Conservation (phyloP, 2,797 vertebrate species). For the Danio jaintianensis region DNA sequence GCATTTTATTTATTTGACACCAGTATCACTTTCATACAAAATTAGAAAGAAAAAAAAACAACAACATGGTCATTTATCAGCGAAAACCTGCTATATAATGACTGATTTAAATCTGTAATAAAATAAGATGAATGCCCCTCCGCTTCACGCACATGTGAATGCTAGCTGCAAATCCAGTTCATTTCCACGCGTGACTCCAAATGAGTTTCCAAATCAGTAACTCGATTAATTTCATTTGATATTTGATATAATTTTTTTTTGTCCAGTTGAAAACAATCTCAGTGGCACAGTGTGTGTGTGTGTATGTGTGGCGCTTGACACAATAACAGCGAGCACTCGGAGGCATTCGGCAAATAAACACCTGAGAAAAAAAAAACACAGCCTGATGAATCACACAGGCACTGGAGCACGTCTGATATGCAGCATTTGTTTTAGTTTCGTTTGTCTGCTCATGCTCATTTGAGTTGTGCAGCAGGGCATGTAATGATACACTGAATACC, state of each 20-base stretch:
- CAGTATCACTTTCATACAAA: too few species aligned
- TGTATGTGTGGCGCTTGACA: slow-evolving; percentile 16
- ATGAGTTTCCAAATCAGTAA: slow-evolving; percentile 52
- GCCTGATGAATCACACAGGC: slow-evolving; percentile 50
- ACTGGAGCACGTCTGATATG: slow-evolving; percentile 49
- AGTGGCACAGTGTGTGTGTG: slow-evolving; percentile 45
- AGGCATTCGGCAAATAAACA: slow-evolving; percentile 21
- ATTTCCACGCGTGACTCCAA: slow-evolving; percentile 42
- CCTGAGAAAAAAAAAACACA: slow-evolving; percentile 39
- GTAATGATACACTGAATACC: slow-evolving; percentile 63
- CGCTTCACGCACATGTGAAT: slow-evolving; percentile 5
- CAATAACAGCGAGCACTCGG: slow-evolving; percentile 36
- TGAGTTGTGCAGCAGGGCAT: slow-evolving; percentile 66
- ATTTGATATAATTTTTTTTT: slow-evolving; percentile 53
- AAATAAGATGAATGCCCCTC: background rate
- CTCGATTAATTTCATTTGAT: slow-evolving; percentile 58
- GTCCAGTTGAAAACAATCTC: slow-evolving; percentile 50
- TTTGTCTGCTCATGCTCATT: slow-evolving; percentile 70
- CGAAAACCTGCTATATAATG: background rate
- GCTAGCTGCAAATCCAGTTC: slow-evolving; percentile 12
- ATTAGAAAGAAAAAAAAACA: background rate
- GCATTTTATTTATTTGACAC: too few species aligned
- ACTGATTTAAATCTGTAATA: background rate
- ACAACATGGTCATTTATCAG: background rate
- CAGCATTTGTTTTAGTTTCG: slow-evolving; percentile 62